phyloP scores from a whole-genome alignment of 2,113 vertebrate species.

The Urocolius indicus region DNA sequence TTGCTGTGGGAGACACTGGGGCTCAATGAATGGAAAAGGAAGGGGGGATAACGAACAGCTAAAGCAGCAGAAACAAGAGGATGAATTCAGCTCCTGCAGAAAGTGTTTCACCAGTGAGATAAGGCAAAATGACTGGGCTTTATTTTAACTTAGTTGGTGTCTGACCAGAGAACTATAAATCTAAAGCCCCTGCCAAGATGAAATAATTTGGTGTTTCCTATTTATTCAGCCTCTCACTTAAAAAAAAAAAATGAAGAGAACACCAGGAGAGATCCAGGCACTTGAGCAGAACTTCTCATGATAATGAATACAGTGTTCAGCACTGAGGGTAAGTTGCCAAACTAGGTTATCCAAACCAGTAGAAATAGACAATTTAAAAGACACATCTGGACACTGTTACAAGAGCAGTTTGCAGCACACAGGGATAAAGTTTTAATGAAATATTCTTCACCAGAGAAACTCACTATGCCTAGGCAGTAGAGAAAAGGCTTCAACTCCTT shows the following conservation, averaged over 20 bases:
- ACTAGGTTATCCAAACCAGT: constrained; percentile 36
- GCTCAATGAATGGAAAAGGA: background rate
- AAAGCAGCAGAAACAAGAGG: constrained; percentile 17
- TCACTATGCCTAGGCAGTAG: background rate
- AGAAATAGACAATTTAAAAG: constrained; percentile 33
- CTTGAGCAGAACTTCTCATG: background rate
- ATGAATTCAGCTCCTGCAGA: constrained; percentile 28
- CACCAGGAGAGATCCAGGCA: background rate
- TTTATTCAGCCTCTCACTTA: background rate
- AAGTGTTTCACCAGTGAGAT: background rate
- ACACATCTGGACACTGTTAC: constrained; percentile 52
- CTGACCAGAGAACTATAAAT: background rate
- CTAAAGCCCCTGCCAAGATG: background rate
- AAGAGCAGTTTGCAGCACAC: background rate
- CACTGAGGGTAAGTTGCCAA: background rate
- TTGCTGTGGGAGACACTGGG: background rate
- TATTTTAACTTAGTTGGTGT: background rate
- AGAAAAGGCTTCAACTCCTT: background rate
- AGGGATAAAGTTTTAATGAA: constrained; percentile 47
- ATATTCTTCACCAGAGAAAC: background rate
- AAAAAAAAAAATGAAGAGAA: background rate
- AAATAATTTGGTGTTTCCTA: background rate
- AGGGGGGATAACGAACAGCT: background rate
- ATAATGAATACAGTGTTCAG: background rate
- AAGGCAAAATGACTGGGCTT: background rate